phyloP scores from a whole-genome alignment of 2,113 vertebrate species.

The Haliaeetus leucogaster region DNA sequence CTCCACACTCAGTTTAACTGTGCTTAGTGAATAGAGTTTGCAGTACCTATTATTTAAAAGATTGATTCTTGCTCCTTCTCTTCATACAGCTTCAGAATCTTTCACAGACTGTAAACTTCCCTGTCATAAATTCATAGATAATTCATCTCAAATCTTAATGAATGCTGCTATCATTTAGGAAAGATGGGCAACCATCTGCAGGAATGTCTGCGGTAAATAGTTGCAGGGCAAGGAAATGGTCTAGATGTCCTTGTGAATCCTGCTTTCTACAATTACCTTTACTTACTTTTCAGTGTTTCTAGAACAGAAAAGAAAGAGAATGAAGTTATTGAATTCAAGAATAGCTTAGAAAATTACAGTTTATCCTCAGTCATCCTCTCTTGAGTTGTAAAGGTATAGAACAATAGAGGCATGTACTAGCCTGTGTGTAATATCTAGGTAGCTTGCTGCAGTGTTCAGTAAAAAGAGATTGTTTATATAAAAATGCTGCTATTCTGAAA shows the following conservation, averaged over 20 bases:
- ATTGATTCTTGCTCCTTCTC: not conserved
- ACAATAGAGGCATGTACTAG: not conserved
- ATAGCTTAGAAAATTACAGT: not conserved
- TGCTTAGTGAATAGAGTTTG: not conserved
- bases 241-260: not conserved
- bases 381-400: not conserved
- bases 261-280: not conserved
- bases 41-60: not conserved
- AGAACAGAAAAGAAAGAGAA: not conserved
- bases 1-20: not conserved
- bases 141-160: conserved; percentile 9
- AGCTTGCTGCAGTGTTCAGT: not conserved
- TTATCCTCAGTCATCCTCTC: not conserved
- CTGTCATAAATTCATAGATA: not conserved
- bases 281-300: not conserved
- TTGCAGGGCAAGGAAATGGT: not conserved
- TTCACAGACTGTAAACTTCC: not conserved
- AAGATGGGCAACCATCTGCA: conserved; percentile 16
- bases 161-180: conserved; percentile 13
- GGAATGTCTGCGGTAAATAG: not conserved
- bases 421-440: not conserved
- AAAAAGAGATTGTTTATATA: not conserved
- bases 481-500: not conserved
- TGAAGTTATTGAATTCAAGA: not conserved
- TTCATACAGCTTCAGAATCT: not conserved